A percentile compares a stretch with the other conserved stretches of the same genome.
Conservation (phyloP, 2,113 vertebrate genomes). For the Zapornia atra region DNA sequence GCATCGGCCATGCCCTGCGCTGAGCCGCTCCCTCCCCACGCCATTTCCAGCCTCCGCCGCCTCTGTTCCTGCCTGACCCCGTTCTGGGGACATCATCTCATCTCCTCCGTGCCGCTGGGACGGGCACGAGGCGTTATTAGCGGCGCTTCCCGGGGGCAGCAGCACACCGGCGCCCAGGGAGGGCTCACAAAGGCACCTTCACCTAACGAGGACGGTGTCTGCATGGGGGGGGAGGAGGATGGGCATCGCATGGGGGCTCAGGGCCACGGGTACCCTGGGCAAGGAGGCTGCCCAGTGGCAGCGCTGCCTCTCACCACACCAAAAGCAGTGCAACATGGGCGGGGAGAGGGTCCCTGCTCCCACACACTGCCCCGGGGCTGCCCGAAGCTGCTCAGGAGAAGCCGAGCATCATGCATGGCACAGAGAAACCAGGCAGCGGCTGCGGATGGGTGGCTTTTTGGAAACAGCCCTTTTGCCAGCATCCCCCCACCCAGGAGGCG, state of each 20-base stretch:
- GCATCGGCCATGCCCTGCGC: rapidly evolving
- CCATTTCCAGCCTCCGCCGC: neutral
- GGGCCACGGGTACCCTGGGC: neutral
- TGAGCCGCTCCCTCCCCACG: neutral
- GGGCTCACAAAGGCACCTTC: slow-evolving; percentile 44
- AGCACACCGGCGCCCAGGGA: neutral
- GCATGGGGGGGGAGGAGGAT: rapidly evolving
- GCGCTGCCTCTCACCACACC: neutral
- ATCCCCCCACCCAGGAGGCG: neutral
- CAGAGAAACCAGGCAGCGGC: neutral
- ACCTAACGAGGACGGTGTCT: neutral
- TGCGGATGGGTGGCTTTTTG: neutral
- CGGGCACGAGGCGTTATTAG: neutral
- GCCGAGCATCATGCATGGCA: rapidly evolving
- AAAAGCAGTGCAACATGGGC: rapidly evolving
- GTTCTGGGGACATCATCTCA: neutral
- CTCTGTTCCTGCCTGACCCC: slow-evolving; percentile 19
- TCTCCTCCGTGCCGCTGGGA: neutral
- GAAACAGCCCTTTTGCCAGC: neutral
- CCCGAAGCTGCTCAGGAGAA: neutral
- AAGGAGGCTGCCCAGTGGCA: neutral
- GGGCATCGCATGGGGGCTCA: rapidly evolving
- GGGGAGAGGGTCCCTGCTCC: neutral
- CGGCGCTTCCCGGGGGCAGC: neutral
- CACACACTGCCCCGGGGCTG: rapidly evolving